A percentile compares a stretch with the other conserved stretches of the same genome.
Evolutionary conservation across 1,140 invertebrate genomes (phyloP).

Genomic region (Kradibia gibbosae): DNA sequence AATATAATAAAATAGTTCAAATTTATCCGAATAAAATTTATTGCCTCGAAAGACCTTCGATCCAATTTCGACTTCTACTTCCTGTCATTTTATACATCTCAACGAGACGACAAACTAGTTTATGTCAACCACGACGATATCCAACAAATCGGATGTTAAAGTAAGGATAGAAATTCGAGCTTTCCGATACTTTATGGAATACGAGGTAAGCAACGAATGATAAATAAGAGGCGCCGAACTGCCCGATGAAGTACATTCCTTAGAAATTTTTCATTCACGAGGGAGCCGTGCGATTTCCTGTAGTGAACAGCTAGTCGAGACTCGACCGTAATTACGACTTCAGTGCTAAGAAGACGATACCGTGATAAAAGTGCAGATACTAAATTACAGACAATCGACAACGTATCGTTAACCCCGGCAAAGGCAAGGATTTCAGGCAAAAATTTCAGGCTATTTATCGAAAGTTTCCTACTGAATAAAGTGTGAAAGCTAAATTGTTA

Average conservation of each 20-base stretch:
- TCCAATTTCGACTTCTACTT: neutral
- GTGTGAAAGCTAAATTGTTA: too few relatives aligned
- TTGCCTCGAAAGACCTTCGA: neutral
- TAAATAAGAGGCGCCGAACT: neutral
- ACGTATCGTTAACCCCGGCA: neutral
- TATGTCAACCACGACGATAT: neutral
- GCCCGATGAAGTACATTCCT: neutral
- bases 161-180: neutral
- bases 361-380: neutral
- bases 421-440: neutral
- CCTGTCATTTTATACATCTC: neutral
- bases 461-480: neutral
- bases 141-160: neutral
- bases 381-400: constrained; percentile 7
- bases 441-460: neutral
- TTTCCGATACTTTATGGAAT: neutral
- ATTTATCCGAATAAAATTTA: neutral
- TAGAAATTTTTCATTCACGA: constrained; percentile 31
- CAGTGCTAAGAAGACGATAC: neutral
- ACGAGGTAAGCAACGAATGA: neutral
- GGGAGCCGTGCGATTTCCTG: neutral
- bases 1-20: neutral
- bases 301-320: neutral
- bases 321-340: neutral
- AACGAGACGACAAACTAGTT: neutral